phyloP scores from a whole-genome alignment of 1,140 invertebrate species.

The Cydia pomonella region DNA sequence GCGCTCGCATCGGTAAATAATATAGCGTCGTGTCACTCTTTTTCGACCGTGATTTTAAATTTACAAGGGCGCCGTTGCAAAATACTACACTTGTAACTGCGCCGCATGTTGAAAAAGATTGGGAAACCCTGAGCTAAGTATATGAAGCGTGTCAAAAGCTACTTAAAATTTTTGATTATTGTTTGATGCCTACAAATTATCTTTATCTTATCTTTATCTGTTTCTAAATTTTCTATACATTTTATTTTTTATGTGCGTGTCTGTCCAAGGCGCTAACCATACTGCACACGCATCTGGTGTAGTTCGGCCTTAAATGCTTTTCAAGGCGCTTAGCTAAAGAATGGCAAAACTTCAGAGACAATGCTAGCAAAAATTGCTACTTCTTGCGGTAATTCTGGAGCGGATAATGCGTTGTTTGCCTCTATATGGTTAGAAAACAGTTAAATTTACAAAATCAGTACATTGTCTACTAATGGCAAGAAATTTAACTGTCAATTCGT shows the following conservation, averaged over 20 bases:
- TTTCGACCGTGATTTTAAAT: too few species aligned
- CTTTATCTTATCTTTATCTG: too few species aligned
- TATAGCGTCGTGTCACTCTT: too few species aligned
- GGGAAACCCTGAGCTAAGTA: too few species aligned
- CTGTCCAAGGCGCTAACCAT: background rate
- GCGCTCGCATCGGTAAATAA: too few species aligned
- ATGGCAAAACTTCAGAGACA: slow-evolving; percentile 26
- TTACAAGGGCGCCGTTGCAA: too few species aligned
- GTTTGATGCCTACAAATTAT: too few species aligned
- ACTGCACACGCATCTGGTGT: background rate
- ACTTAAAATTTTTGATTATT: too few species aligned
- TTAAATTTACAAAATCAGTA: background rate
- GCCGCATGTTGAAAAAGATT: too few species aligned
- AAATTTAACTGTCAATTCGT: too few species aligned
- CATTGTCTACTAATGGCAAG: background rate
- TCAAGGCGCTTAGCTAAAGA: slow-evolving; percentile 21
- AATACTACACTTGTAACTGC: too few species aligned
- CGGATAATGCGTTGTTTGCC: slow-evolving; percentile 25
- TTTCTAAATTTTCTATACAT: background rate
- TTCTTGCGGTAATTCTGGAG: slow-evolving; percentile 7
- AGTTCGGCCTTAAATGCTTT: slow-evolving; percentile 10
- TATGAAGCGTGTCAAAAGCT: too few species aligned
- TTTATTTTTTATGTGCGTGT: background rate
- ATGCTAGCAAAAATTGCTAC: slow-evolving; percentile 27
- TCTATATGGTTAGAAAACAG: background rate